Conservation (phyloP, 2,888 invertebrate genomes). For the Mylabris sibirica region DNA sequence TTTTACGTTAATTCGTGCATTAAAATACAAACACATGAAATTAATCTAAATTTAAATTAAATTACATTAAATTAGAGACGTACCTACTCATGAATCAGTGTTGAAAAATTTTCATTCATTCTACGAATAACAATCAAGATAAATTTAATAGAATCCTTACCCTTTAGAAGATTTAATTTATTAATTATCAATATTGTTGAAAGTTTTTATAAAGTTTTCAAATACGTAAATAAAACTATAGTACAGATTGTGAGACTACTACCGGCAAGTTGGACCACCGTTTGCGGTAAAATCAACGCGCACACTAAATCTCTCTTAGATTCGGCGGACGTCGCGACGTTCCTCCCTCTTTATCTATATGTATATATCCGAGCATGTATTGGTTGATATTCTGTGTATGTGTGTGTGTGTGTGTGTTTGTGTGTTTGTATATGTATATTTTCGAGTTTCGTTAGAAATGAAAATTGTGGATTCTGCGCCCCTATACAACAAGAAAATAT, state of each 20-base stretch:
- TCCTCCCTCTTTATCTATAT: neutral
- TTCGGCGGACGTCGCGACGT: slow-evolving; percentile 7
- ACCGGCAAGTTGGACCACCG: slow-evolving; percentile 11
- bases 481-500: neutral
- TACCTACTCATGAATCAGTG: too few species aligned
- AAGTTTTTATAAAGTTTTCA: too few species aligned
- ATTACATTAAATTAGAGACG: too few species aligned
- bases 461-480: slow-evolving; percentile 13
- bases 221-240: neutral
- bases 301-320: slow-evolving; percentile 12
- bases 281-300: slow-evolving; percentile 17
- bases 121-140: too few species aligned
- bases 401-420: too few species aligned
- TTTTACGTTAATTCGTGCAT: too few species aligned
- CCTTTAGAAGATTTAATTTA: too few species aligned
- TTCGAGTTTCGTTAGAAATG: neutral
- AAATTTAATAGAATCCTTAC: too few species aligned
- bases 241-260: neutral
- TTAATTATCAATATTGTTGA: too few species aligned
- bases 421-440: neutral
- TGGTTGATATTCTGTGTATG: neutral
- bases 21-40: too few species aligned
- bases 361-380: neutral
- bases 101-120: too few species aligned
- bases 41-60: too few species aligned